A percentile compares a stretch with the other conserved stretches of the same genome.
Evolutionary conservation across 2,113 vertebrate genomes (phyloP).

Genomic region (Cephalopholis sonnerati): DNA sequence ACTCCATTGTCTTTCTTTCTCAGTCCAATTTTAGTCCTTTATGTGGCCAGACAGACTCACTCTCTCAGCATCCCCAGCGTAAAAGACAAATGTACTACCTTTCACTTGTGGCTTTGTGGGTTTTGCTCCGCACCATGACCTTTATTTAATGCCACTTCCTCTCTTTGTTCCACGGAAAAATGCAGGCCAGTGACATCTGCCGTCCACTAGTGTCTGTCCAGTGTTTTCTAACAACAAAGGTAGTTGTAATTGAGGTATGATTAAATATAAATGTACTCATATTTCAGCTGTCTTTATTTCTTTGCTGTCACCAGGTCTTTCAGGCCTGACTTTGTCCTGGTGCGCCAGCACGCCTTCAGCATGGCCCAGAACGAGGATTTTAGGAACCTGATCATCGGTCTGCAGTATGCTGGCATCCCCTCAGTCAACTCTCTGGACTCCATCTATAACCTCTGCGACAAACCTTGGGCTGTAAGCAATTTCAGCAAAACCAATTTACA

Average conservation of each 20-base stretch:
- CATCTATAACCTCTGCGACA: constrained; percentile 98
- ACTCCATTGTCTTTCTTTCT: background rate
- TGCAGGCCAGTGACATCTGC: background rate
- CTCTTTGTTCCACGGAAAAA: background rate
- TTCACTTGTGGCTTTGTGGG: constrained; percentile 7
- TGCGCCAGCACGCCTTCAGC: constrained; percentile 96
- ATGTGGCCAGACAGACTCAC: background rate
- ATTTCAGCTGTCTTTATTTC: background rate
- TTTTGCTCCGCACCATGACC: background rate
- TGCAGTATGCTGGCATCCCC: constrained; percentile 95
- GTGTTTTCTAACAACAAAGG: background rate
- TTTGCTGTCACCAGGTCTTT: constrained; percentile 87
- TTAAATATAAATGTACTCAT: background rate
- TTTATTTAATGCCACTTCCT: background rate
- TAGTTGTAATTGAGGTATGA: background rate
- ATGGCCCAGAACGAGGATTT: constrained; percentile 99
- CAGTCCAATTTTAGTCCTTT: background rate
- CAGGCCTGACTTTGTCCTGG: constrained; percentile 94
- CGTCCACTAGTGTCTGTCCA: background rate
- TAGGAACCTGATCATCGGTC: constrained; percentile 94
- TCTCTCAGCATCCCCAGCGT: background rate
- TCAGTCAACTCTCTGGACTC: constrained; percentile 96
- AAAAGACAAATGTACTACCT: background rate
- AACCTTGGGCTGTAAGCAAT: constrained; percentile 94
- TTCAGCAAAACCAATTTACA: constrained; percentile 1